Evolutionary conservation across 2,888 invertebrate species (phyloP), one percentile per base, ranked within the genome.

Genomic region (Cheilosia pagana): DNA sequence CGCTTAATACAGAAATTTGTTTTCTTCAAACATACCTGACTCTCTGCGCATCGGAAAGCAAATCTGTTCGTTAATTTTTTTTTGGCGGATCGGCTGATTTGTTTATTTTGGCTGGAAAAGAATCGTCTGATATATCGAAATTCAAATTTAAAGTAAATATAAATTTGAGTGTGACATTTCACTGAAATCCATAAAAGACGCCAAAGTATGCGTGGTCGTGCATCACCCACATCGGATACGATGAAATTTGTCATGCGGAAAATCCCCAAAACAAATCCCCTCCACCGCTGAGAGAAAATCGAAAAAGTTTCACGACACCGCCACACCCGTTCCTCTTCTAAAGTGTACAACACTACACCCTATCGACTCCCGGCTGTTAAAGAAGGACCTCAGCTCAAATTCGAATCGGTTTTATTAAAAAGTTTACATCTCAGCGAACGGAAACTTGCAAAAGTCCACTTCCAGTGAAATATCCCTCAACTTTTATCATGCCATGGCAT

Each of bases 381-480:
- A 12, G 7, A 16, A 48, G 31, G 23, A n/a, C 28, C 28, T 14
- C 41, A 16, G 28, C 28, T 14, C 41, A 16, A 53, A 50, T 48
- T 43, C 45, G 23, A 62, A 50, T 48, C 68, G 68, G 43, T 76
- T 70, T 70, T 70, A 50, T 50, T 70, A 52, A 39, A 81, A 76
- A 76, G 68, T 76, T 76, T 28, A 35, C 65, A 59, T 52, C 53
- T 48, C 48, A 21, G 21, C 48, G 28, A 35, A 8, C 12, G 31
- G 52, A 52, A 62, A 75, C 55, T 55, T 70, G 28, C n/a, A n/a
- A 28, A 31, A 53, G 1, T 28, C n/a, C 57, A 50, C 31, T 14
- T n/a, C 35, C 31, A n/a, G 3, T 59, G 63, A 65, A 65, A 81
- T 71, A 76, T 76, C 76, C 48, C 57, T 43, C 14, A 45, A 63